Base-by-base conservation (phyloP, 2,888 invertebrate species). In the Cheilosia scutellata region DNA sequence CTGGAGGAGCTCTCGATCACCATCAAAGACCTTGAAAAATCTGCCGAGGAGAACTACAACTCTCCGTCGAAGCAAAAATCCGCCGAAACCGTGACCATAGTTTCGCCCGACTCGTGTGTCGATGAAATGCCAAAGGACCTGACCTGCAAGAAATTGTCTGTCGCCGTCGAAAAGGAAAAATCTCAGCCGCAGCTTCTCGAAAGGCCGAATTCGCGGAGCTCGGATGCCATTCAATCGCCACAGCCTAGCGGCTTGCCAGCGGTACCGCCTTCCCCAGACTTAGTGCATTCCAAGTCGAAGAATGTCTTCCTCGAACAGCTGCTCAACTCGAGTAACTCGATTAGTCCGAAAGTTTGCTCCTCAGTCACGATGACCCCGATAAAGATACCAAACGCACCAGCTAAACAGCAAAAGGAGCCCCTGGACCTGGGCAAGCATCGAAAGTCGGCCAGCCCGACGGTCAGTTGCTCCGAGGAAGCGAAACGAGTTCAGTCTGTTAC, bases 381-480 rank as follows among this genome's bases (percentile, higher is more conserved):
- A 1, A 84, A 88, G 65, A 65, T 89, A n/a, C 82, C 88, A 11
- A 88, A 75, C 20, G 75, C 51, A 5, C 80, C 66, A 79, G 71
- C 86, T 87, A 66, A 89, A 71, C 90, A 92, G 80, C 95, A 95
- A 90, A 95, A 94, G 87, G 95, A 95, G 90, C 95, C 96, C 4
- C 91, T 95, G 47, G 95, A 96, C 92, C 92, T 96, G 89, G 96
- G 95, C 3, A 95, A 95, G 90, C 94, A 94, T 88, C 92, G 94
- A 89, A 95, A 95, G 91, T 95, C 94, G 13, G 95, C 95, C 0
- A 96, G 96, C 91, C 95, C 95, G 0, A 95, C 95, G 0, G 95
- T 96, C 1, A 95, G 95, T n/a, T 96, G 96, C 89, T 95, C 96
- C 0, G 95, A 96, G 88, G 96, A 96, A 90, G 94, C 95, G 4